phyloP scores from a whole-genome alignment of 1,140 invertebrate genomes.

The Mya arenaria region DNA sequence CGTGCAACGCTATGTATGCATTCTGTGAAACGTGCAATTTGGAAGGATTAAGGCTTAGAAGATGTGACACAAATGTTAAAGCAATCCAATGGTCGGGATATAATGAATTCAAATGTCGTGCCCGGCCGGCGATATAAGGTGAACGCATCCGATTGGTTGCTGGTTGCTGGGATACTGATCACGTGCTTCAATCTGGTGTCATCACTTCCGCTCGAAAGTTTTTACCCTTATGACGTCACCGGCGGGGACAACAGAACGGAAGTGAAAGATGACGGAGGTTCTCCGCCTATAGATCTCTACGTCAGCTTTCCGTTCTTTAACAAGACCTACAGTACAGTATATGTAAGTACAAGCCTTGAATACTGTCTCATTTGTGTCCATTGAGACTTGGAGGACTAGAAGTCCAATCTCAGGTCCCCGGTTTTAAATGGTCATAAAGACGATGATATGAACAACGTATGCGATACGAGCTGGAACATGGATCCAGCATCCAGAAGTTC shows the following conservation, averaged over 20 bases:
- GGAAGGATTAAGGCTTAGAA: too few relatives aligned
- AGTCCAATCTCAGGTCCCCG: too few relatives aligned
- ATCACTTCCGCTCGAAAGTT: not conserved
- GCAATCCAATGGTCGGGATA: not conserved
- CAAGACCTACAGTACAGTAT: not conserved
- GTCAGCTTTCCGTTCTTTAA: not conserved
- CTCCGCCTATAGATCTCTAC: not conserved
- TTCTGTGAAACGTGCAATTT: too few relatives aligned
- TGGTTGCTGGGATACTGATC: not conserved
- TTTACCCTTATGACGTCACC: not conserved
- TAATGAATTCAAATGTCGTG: not conserved
- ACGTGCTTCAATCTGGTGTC: not conserved
- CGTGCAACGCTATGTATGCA: too few relatives aligned
- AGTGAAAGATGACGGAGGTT: not conserved
- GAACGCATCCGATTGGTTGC: slow-evolving; percentile 3
- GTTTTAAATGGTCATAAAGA: too few relatives aligned
- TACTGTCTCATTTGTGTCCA: not conserved
- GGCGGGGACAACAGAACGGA: not conserved
- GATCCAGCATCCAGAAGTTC: too few relatives aligned
- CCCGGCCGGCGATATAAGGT: not conserved
- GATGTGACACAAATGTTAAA: not conserved
- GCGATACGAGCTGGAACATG: too few relatives aligned
- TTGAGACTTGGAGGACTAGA: too few relatives aligned
- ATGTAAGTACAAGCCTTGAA: not conserved
- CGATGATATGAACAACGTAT: too few relatives aligned